phyloP scores from a whole-genome alignment of 2,113 vertebrate genomes.

The Hippocampus mohnikei region DNA sequence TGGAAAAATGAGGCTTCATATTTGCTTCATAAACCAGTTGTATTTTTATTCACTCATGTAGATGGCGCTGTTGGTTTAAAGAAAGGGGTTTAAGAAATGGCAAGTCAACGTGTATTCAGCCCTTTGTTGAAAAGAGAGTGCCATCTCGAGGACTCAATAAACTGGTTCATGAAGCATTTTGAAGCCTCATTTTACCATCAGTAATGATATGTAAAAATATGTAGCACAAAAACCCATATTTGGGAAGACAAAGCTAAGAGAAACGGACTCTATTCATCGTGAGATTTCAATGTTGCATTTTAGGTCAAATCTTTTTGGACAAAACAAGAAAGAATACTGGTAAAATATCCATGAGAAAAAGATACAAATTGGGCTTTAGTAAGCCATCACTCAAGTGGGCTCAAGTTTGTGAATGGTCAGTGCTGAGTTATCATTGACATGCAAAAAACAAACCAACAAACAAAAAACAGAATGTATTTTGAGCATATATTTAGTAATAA shows the following conservation, averaged over 20 bases:
- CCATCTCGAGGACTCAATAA: too few relatives aligned
- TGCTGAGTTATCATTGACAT: constrained; percentile 46
- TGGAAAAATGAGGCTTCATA: too few relatives aligned
- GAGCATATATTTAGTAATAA: constrained; percentile 10
- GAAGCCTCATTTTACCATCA: too few relatives aligned
- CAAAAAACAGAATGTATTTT: constrained; percentile 5
- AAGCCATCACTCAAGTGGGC: constrained; percentile 9
- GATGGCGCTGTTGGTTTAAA: too few relatives aligned
- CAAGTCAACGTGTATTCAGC: too few relatives aligned
- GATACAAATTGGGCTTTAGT: constrained; percentile 6
- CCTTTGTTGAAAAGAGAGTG: too few relatives aligned
- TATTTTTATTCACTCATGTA: too few relatives aligned
- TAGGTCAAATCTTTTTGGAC: neutral
- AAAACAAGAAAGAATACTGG: neutral
- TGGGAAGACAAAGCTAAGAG: neutral
- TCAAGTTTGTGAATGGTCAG: constrained; percentile 25
- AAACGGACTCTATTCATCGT: neutral
- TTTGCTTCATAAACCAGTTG: too few relatives aligned
- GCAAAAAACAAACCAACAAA: constrained; percentile 26
- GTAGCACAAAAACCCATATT: neutral
- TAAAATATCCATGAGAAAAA: neutral
- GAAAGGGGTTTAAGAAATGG: too few relatives aligned
- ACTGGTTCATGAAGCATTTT: too few relatives aligned
- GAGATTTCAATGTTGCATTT: constrained; percentile 1
- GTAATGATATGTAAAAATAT: neutral